A percentile compares a stretch with the other conserved stretches of the same genome.
phyloP scores from a whole-genome alignment of 2,797 vertebrate genomes.

The Selene dorsalis region DNA sequence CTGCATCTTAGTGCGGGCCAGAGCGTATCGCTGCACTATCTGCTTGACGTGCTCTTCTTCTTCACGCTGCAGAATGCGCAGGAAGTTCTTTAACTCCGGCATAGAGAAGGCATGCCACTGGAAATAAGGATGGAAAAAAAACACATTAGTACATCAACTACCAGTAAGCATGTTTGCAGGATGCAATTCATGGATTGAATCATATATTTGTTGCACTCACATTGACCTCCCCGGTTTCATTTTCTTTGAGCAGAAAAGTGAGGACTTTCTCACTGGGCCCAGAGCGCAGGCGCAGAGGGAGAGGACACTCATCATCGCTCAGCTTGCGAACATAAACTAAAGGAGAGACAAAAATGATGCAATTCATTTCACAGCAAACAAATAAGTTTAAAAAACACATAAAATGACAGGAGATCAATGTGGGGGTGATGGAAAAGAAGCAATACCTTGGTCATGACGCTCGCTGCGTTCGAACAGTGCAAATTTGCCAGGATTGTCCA shows the following conservation, averaged over 20 bases:
- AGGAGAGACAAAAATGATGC: constrained; percentile 13
- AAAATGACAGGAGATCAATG: neutral
- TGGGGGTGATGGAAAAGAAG: neutral
- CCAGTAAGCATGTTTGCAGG: neutral
- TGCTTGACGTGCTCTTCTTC: constrained; percentile 93
- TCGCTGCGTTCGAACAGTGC: constrained; percentile 95
- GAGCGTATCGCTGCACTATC: constrained; percentile 89
- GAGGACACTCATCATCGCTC: constrained; percentile 88
- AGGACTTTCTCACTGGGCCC: constrained; percentile 93
- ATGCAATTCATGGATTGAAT: neutral
- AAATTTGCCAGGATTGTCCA: constrained; percentile 96
- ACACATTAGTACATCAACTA: neutral
- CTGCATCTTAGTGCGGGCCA: constrained; percentile 89
- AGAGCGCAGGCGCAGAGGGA: constrained; percentile 88
- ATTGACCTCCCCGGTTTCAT: constrained; percentile 96
- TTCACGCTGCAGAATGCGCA: constrained; percentile 92
- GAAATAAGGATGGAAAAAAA: constrained; percentile 2
- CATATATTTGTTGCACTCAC: constrained; percentile 82
- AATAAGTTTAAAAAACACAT: neutral
- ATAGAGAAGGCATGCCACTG: constrained; percentile 96
- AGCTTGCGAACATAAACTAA: constrained; percentile 93
- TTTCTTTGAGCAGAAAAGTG: constrained; percentile 94
- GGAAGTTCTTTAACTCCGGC: constrained; percentile 94
- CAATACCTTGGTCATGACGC: constrained; percentile 91
- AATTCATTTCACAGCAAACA: neutral